A percentile compares a stretch with the other conserved stretches of the same genome.
phyloP scores from a whole-genome alignment of 92 coral and sea anemone genomes.

The Galaxea fascicularis region DNA sequence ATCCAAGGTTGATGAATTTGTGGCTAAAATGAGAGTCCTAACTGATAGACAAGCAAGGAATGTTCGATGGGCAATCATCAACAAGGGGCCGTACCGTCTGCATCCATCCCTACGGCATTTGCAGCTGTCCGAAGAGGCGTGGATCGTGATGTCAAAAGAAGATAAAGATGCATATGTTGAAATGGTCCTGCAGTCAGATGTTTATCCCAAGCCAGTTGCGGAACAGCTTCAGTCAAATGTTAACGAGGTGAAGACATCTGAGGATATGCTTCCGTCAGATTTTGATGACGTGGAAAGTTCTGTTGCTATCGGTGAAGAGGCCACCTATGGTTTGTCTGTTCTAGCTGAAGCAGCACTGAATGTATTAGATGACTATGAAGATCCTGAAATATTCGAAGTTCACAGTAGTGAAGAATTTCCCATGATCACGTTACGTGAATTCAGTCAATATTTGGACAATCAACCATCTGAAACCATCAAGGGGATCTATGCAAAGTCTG shows the following conservation, averaged over 20 bases:
- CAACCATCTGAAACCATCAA: constrained; percentile 45
- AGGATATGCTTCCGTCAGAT: neutral
- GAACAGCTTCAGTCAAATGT: no score
- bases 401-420: neutral
- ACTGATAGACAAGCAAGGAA: constrained; percentile 49
- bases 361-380: constrained; percentile 7
- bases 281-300: neutral
- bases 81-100: constrained; percentile 46
- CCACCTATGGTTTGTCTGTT: neutral
- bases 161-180: constrained; percentile 23
- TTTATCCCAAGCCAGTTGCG: no score
- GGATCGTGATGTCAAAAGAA: constrained; percentile 40
- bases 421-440: constrained; percentile 18
- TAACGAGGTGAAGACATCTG: neutral
- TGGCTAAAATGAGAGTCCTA: constrained; percentile 16
- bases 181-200: constrained; percentile 8
- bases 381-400: constrained; percentile 5
- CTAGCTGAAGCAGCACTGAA: constrained; percentile 6
- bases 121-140: constrained; percentile 7
- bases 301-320: constrained; percentile 20
- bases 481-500: constrained; percentile 51
- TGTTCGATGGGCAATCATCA: constrained; percentile 43
- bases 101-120: constrained; percentile 43
- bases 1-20: constrained; percentile 35
- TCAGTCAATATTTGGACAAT: constrained; percentile 20